These are phyloP conservation scores for Cheirogaleus medius DNA, from an alignment of 2,113 vertebrate species.

Conservation along the genomic window DNA sequence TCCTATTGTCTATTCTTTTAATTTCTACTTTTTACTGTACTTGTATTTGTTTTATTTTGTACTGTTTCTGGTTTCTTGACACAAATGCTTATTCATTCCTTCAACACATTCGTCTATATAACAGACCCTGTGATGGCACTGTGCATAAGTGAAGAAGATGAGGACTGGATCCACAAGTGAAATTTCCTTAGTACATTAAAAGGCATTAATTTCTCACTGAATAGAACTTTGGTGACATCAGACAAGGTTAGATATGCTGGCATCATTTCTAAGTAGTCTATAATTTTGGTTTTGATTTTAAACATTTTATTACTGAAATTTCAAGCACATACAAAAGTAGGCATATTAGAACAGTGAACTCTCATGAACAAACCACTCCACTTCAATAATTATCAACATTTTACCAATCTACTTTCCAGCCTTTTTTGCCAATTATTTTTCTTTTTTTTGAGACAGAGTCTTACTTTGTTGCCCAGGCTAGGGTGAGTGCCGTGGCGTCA, in stretches of 20 bases:
- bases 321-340: constrained; percentile 43
- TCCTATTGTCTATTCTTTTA: background rate
- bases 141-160: background rate
- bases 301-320: constrained; percentile 53
- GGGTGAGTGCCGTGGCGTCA: no score
- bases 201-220: background rate
- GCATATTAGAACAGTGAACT: constrained; percentile 39
- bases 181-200: background rate
- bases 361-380: background rate
- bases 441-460: no score
- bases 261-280: background rate
- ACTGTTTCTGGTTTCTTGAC: background rate
- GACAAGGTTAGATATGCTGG: background rate
- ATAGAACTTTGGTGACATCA: background rate
- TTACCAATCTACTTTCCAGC: background rate
- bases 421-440: background rate
- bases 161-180: background rate
- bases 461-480: no score
- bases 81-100: background rate
- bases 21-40: constrained; percentile 27
- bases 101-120: background rate
- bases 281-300: background rate
- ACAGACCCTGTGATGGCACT: background rate
- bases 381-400: constrained; percentile 27
- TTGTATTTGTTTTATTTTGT: background rate